phyloP scores from a whole-genome alignment of 1,140 invertebrate genomes.

The Drosophila orena region DNA sequence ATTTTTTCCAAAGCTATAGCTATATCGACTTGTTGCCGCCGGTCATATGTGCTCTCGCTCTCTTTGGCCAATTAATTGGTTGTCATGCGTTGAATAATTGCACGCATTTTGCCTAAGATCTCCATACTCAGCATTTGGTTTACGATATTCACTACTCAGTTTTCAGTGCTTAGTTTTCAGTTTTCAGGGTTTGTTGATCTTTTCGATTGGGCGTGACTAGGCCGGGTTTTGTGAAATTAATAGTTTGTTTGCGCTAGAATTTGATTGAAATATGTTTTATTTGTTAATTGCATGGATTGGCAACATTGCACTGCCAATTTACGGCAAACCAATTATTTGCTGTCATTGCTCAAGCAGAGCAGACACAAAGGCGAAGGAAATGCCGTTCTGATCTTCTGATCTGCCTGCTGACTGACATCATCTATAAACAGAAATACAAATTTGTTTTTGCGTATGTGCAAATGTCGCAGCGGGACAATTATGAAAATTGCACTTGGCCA shows the following conservation, averaged over 20 bases:
- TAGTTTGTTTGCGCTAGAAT: constrained; percentile 61
- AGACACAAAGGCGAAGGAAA: constrained; percentile 12
- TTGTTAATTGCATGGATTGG: constrained; percentile 40
- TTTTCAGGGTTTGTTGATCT: constrained; percentile 39
- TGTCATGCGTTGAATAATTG: constrained; percentile 66
- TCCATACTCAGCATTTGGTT: constrained; percentile 34
- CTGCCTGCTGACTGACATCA: constrained; percentile 47
- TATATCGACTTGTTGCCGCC: constrained; percentile 37
- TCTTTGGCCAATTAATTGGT: constrained; percentile 57
- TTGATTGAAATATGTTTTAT: constrained; percentile 64
- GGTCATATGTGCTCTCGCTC: constrained; percentile 25
- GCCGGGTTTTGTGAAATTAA: constrained; percentile 40
- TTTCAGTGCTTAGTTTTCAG: constrained; percentile 14
- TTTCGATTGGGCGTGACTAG: constrained; percentile 32
- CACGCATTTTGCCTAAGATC: constrained; percentile 55
- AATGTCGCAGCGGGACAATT: constrained; percentile 43
- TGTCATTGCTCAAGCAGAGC: constrained; percentile 53
- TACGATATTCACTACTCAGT: neutral
- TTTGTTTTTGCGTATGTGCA: constrained; percentile 36
- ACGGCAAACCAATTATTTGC: constrained; percentile 59
- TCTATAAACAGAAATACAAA: constrained; percentile 35
- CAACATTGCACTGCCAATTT: constrained; percentile 43
- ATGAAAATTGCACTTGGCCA: constrained; percentile 58
- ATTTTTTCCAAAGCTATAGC: constrained; percentile 37
- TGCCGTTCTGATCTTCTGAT: constrained; percentile 9